phyloP scores from a whole-genome alignment of 2,113 vertebrate genomes.

The Pomatostomus ruficeps region DNA sequence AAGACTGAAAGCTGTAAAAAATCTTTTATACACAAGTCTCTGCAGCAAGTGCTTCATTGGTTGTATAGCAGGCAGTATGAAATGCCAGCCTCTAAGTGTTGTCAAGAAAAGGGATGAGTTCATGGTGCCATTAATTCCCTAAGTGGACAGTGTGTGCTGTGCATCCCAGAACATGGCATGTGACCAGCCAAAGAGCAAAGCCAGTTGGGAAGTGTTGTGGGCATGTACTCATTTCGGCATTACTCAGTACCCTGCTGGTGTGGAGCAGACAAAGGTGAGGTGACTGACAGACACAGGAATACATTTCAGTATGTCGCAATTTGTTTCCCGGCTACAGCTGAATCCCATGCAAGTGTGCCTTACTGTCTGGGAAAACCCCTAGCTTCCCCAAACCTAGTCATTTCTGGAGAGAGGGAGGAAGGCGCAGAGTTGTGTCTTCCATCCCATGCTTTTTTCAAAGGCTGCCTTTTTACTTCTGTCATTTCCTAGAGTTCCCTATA shows the following conservation, averaged over 20 bases:
- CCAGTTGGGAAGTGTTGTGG: neutral
- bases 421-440: neutral
- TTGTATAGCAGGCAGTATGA: neutral
- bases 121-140: neutral
- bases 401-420: neutral
- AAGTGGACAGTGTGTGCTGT: neutral
- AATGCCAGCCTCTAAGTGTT: neutral
- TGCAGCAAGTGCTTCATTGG: neutral
- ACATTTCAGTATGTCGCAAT: neutral
- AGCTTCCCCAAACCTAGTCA: neutral
- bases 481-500: neutral
- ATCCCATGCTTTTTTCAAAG: neutral
- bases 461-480: neutral
- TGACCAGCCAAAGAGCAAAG: neutral
- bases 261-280: neutral
- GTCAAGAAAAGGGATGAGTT: neutral
- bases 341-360: neutral
- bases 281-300: neutral
- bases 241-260: neutral
- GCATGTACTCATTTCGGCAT: neutral
- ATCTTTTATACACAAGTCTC: rapidly evolving
- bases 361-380: neutral
- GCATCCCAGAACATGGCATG: neutral
- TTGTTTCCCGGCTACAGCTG: neutral
- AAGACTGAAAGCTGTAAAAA: neutral